Evolutionary conservation across 1,140 invertebrate genomes (phyloP).

Genomic region (Anastrepha ludens): DNA sequence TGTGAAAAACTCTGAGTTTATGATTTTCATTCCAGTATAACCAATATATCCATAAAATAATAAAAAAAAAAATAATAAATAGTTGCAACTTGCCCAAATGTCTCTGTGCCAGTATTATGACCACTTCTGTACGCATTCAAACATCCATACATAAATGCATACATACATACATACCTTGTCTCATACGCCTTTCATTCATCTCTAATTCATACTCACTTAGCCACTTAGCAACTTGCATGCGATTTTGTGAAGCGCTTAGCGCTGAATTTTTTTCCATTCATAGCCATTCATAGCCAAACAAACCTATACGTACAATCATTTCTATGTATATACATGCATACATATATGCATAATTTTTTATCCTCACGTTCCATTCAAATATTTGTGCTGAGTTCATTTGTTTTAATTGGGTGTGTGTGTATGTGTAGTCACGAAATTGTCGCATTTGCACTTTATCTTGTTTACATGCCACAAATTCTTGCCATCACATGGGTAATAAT

Average conservation of each 20-base stretch:
- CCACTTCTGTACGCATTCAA: background rate
- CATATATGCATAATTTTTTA: background rate
- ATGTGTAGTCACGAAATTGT: background rate
- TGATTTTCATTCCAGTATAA: too few species aligned
- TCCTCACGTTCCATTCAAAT: background rate
- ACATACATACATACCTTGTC: background rate
- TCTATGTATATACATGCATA: background rate
- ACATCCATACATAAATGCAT: background rate
- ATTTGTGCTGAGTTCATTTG: background rate
- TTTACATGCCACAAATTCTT: constrained; percentile 30
- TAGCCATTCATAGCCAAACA: too few species aligned
- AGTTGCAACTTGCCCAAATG: background rate
- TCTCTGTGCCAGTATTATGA: background rate
- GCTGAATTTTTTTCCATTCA: background rate
- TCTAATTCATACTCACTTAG: constrained; percentile 15
- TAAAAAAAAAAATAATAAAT: too few species aligned
- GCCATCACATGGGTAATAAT: background rate
- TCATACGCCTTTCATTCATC: constrained; percentile 15
- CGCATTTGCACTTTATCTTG: constrained; percentile 36
- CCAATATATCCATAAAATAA: too few species aligned
- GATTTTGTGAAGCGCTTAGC: constrained; percentile 22
- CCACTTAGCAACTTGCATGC: constrained; percentile 14
- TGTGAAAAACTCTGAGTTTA: too few species aligned
- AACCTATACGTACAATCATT: background rate
- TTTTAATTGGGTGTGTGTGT: background rate